These are phyloP conservation scores for Pipistrellus pygmaeus DNA, from an alignment of 2,797 vertebrate species.

Conservation along the genomic window DNA sequence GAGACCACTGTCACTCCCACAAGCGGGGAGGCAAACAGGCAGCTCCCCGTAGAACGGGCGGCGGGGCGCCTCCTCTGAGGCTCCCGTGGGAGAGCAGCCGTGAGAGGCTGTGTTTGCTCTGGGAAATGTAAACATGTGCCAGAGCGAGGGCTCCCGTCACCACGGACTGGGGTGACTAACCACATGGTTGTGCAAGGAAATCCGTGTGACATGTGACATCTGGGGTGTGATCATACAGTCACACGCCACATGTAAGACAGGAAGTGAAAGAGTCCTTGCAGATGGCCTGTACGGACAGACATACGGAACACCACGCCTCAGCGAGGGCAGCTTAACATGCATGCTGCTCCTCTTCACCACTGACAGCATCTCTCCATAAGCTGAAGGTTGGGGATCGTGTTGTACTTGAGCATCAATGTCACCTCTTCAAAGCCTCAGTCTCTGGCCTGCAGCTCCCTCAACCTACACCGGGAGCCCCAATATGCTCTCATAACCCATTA, in stretches of 20 bases:
- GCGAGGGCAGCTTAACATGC: not conserved
- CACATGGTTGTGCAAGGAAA: not conserved
- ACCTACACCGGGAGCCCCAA: conserved; percentile 15
- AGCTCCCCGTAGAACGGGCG: not conserved
- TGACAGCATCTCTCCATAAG: not conserved
- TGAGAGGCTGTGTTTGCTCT: not conserved
- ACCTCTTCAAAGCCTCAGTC: not conserved
- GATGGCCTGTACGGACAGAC: not conserved
- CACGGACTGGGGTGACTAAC: not conserved
- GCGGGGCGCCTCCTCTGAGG: not conserved
- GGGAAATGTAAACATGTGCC: not conserved
- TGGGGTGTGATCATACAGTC: not conserved
- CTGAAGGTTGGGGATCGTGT: not conserved
- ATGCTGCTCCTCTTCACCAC: not conserved
- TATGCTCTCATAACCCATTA: not conserved
- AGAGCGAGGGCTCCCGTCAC: not conserved
- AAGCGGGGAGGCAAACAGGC: not conserved
- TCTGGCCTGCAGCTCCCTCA: not conserved
- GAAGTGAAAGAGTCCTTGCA: not conserved
- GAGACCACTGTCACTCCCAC: not conserved
- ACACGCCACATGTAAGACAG: not conserved
- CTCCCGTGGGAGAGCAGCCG: not conserved
- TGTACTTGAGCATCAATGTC: not conserved
- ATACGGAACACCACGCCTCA: not conserved
- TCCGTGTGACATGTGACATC: too few species aligned